phyloP scores from a whole-genome alignment of 2,888 invertebrate species.

The Serrognathus titanus region DNA sequence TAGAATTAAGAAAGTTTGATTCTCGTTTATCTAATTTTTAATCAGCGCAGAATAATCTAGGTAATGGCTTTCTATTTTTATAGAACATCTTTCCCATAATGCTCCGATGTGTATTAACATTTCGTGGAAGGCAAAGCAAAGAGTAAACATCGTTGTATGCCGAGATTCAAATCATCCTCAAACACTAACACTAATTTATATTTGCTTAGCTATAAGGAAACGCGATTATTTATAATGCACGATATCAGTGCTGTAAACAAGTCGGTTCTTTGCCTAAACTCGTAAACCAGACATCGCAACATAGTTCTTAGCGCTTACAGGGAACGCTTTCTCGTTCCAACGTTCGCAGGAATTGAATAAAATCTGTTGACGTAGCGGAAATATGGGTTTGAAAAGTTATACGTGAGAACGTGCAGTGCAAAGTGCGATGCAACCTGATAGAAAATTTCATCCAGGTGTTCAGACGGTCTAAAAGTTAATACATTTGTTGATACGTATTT shows the following conservation, averaged over 20 bases:
- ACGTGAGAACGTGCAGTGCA: slow-evolving; percentile 2
- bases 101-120: neutral
- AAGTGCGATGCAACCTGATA: slow-evolving; percentile 2
- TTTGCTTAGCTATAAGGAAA: slow-evolving; percentile 40
- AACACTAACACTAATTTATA: slow-evolving; percentile 42
- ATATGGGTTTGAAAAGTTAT: neutral
- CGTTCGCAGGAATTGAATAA: neutral
- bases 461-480: slow-evolving; percentile 4
- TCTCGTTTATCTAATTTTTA: too few relatives aligned
- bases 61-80: too few relatives aligned
- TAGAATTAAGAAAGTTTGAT: too few relatives aligned
- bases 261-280: slow-evolving; percentile 30
- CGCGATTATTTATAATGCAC: slow-evolving; percentile 36
- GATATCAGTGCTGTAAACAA: slow-evolving; percentile 34
- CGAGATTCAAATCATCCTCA: slow-evolving; percentile 35
- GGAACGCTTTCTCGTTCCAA: neutral
- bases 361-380: neutral
- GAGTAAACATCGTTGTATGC: slow-evolving; percentile 22
- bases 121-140: slow-evolving; percentile 11
- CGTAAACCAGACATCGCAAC: slow-evolving; percentile 31
- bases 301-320: neutral
- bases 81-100: too few relatives aligned
- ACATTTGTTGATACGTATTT: slow-evolving; percentile 6
- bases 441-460: slow-evolving; percentile 8
- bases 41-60: too few relatives aligned